Evolutionary conservation across 2,797 vertebrate genomes (phyloP), one percentile per base, ranked within the genome.

Genomic region (Jordanella pulchra): DNA sequence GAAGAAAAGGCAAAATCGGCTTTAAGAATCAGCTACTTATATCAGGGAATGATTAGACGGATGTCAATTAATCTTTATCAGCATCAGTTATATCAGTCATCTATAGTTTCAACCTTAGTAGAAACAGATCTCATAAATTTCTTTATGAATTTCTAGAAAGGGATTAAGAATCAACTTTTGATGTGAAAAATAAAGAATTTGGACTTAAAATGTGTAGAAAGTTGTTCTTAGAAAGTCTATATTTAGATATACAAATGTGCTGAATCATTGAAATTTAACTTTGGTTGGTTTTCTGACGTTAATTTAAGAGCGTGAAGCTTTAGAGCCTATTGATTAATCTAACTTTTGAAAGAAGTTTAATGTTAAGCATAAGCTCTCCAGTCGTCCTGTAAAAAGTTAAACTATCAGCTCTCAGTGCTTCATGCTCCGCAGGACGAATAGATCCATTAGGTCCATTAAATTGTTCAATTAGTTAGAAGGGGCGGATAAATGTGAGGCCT

Each of bases 371-470:
- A n/a, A 39, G 11, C 32, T 13, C 30, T 21, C 28, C 56, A 0
- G 7, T 18, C 7, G 7, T 18, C 18, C 7, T 58, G 55, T 35
- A 28, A 35, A 60, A 30, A 63, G 35, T 63, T n/a, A 42, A 63
- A 63, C 60, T 5, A 47, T 66, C 47, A 14, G 35, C 67, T 58
- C 58, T 44, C 30, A 4, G 42, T 15, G 27, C 14, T 44, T 83
- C 72, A 54, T 2, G 65, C 77, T 44, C 63, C 17, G 30, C 71
- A 66, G 53, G 32, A 48, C 32, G 69, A 66, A 70, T 71, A 79
- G 64, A 23, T 47, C 78, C 76, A 82, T 84, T 42, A 70, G 80
- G 72, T 73, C 64, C 74, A 84, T 82, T 84, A 80, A 85, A 81
- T 78, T 0, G 30, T 80, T 47, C 76, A 81, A 81, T 82, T 6